Conservation (phyloP, 53 echinoderm and acorn worm species). For the Holothuria leucospilota region DNA sequence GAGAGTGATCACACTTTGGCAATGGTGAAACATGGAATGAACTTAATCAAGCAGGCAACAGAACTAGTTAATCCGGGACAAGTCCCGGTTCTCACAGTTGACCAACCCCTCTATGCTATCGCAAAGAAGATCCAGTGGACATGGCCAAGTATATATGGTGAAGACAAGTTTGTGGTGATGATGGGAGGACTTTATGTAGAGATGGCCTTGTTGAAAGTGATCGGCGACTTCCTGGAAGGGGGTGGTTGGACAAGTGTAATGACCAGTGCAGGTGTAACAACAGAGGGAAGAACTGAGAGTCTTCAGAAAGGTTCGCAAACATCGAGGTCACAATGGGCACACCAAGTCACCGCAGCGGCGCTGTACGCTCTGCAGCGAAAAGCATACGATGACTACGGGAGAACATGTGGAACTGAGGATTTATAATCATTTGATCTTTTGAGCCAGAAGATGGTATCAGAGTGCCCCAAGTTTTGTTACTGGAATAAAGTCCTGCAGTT, state of each 20-base stretch:
- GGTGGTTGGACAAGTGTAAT: conserved; percentile 44
- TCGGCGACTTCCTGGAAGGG: conserved; percentile 42
- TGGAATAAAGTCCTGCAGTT: conserved; percentile 52
- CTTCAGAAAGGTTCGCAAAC: conserved; percentile 36
- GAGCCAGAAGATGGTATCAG: conserved; percentile 5
- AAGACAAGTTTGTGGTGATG: conserved; percentile 53
- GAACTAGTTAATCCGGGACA: conserved; percentile 41
- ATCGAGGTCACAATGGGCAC: conserved; percentile 17
- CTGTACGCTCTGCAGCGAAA: conserved; percentile 8
- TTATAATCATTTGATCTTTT: conserved; percentile 13
- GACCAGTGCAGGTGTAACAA: conserved; percentile 41
- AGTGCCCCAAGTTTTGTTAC: conserved; percentile 57
- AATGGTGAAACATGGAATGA: conserved; percentile 55
- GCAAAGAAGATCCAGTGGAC: conserved; percentile 55
- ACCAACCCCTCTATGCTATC: conserved; percentile 47
- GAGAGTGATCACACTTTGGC: conserved; percentile 39
- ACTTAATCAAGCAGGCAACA: conserved; percentile 25
- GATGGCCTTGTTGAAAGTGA: conserved; percentile 31
- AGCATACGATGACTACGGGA: conserved; percentile 31
- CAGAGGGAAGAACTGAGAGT: conserved; percentile 34
- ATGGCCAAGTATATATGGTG: conserved; percentile 45
- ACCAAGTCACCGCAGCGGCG: conserved; percentile 11
- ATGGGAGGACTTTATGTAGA: conserved; percentile 53
- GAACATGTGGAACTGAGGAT: conserved; percentile 12
- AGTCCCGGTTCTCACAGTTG: conserved; percentile 49